Percentiles rank a stretch among this genome's conserved stretches.
Conservation (phyloP, 2,113 vertebrate species). For the Henicopernis longicauda region DNA sequence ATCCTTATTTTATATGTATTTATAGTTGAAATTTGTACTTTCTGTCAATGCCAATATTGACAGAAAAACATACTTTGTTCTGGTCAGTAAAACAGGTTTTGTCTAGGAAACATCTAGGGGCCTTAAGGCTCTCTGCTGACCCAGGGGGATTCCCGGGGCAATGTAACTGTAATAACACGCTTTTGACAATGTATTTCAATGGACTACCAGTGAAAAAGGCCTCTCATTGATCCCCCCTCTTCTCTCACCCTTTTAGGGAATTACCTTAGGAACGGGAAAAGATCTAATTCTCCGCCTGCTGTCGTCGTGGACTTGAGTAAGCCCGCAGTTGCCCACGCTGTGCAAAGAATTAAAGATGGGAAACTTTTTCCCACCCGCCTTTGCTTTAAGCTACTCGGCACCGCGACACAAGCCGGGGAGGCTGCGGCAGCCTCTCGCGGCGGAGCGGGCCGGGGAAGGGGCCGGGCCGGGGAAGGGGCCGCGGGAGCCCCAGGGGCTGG, state of each 20-base stretch:
- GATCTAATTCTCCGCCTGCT: not conserved
- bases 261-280: not conserved
- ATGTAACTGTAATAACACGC: not conserved
- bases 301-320: not conserved
- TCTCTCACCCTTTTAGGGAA: not conserved
- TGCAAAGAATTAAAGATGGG: not conserved
- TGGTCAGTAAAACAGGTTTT: not conserved
- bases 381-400: not conserved
- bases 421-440: not conserved
- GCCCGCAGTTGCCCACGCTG: not conserved
- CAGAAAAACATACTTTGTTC: not conserved
- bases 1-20: not conserved
- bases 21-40: not conserved
- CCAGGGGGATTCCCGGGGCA: not conserved
- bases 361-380: not conserved
- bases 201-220: not conserved
- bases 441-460: not conserved
- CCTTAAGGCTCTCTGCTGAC: not conserved
- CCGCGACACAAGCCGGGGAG: not conserved
- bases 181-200: not conserved
- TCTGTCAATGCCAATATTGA: not conserved
- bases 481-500: not conserved
- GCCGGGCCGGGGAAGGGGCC: not conserved
- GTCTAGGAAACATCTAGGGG: not conserved
- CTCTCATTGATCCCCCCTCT: not conserved